These are phyloP conservation scores for Lasioglossum villosulum DNA, from an alignment of 2,888 invertebrate genomes.

Conservation along the genomic window DNA sequence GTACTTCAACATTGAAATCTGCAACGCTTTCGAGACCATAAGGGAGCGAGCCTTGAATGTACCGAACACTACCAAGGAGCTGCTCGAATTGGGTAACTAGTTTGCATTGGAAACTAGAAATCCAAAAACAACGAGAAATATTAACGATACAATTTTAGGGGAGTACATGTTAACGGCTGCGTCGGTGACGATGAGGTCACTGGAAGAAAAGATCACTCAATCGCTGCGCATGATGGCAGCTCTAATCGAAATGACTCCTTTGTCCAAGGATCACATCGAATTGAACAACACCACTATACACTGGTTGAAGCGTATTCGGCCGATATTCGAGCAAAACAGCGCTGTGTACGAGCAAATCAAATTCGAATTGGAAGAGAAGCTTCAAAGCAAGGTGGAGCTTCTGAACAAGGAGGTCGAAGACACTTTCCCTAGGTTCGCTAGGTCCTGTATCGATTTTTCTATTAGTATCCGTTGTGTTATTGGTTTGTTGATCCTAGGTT, in stretches of 20 bases:
- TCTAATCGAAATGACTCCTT: conserved; percentile 91
- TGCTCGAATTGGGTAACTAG: conserved; percentile 87
- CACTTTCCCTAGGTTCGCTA: conserved; percentile 88
- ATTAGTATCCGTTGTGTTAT: neutral
- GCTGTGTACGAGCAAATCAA: conserved; percentile 92
- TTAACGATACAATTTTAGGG: conserved; percentile 82
- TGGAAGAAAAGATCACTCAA: conserved; percentile 89
- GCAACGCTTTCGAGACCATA: conserved; percentile 90
- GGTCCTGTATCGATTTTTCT: neutral
- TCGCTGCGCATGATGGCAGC: conserved; percentile 89
- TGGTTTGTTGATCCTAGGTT: conserved; percentile 82
- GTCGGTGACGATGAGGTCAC: conserved; percentile 88
- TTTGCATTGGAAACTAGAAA: no score
- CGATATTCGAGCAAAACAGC: conserved; percentile 93
- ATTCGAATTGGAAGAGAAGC: conserved; percentile 92
- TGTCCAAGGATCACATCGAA: conserved; percentile 90
- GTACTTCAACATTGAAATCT: conserved; percentile 89
- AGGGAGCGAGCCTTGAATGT: conserved; percentile 89
- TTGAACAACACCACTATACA: conserved; percentile 93
- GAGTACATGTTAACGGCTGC: conserved; percentile 93
- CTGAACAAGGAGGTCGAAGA: conserved; percentile 90
- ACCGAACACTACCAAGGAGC: conserved; percentile 92
- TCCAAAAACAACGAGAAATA: neutral
- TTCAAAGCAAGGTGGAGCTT: conserved; percentile 89
- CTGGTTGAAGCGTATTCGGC: conserved; percentile 93